These are phyloP conservation scores for Cinara cedri DNA, from an alignment of 2,888 invertebrate species.

Conservation along the genomic window DNA sequence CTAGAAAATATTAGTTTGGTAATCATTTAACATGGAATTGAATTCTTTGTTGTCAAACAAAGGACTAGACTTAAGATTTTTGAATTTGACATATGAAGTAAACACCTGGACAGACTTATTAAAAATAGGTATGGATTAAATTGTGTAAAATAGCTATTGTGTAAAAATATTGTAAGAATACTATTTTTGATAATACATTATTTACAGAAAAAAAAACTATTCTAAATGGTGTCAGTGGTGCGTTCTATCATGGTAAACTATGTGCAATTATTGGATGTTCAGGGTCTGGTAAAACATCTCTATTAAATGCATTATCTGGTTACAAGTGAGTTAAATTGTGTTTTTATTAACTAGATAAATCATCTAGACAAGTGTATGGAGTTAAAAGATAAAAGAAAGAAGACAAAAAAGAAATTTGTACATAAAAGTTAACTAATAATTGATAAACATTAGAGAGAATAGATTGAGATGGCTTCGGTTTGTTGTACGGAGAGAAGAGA, in stretches of 20 bases:
- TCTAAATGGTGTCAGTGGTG: conserved; percentile 85
- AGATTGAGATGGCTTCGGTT: no score
- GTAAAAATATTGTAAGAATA: not conserved
- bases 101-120: conserved; percentile 27
- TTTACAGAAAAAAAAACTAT: conserved; percentile 78
- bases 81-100: conserved; percentile 24
- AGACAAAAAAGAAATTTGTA: no score
- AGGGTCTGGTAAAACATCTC: conserved; percentile 68
- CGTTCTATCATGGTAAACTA: conserved; percentile 84
- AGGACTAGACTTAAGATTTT: conserved; percentile 30
- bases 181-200: conserved; percentile 21
- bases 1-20: not conserved
- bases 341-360: not conserved
- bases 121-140: conserved; percentile 27
- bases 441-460: no score
- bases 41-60: conserved; percentile 17
- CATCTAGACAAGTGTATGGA: no score
- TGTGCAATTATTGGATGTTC: conserved; percentile 97
- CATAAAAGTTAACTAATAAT: no score
- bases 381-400: no score
- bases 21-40: conserved; percentile 2
- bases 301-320: conserved; percentile 65
- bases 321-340: conserved; percentile 57
- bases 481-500: no score
- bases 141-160: not conserved